phyloP scores from a whole-genome alignment of 2,797 vertebrate genomes.

The Myripristis jacobus region DNA sequence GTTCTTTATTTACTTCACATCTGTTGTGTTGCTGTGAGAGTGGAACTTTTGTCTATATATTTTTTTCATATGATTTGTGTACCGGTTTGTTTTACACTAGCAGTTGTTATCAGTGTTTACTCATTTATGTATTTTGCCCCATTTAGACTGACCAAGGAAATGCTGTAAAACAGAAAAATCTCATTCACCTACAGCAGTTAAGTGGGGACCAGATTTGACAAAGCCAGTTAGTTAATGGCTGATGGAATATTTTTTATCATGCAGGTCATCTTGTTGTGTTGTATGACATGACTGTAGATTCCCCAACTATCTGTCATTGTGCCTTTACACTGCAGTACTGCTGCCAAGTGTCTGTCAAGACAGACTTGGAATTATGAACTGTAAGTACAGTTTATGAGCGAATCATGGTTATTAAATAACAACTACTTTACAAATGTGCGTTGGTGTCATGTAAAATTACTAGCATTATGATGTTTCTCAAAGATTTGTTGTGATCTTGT shows the following conservation, averaged over 20 bases:
- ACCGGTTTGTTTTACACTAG: conserved; percentile 72
- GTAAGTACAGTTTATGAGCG: conserved; percentile 71
- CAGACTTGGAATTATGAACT: conserved; percentile 70
- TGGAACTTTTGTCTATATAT: conserved; percentile 57
- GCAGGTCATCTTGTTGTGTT: conserved; percentile 64
- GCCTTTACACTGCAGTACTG: conserved; percentile 80
- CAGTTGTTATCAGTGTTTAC: conserved; percentile 68
- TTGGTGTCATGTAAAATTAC: conserved; percentile 24
- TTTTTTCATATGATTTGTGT: conserved; percentile 56
- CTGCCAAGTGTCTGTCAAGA: conserved; percentile 74
- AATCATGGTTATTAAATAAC: conserved; percentile 83
- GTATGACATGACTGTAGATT: conserved; percentile 36
- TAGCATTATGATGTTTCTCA: neutral
- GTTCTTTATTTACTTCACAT: conserved; percentile 56
- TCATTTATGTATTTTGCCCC: conserved; percentile 63
- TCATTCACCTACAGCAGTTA: conserved; percentile 41
- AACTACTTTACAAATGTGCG: conserved; percentile 57
- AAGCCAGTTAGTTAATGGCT: conserved; percentile 71
- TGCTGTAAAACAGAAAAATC: conserved; percentile 69
- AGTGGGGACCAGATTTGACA: conserved; percentile 67
- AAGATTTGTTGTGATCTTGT: neutral
- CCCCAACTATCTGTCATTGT: conserved; percentile 68
- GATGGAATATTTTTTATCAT: conserved; percentile 58
- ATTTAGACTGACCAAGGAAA: conserved; percentile 73
- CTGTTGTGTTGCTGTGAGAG: conserved; percentile 56